Percentiles rank a stretch among this genome's conserved stretches.
These are phyloP conservation scores for Amphiprion percula DNA, from an alignment of 2,113 vertebrate species.

Conservation along the genomic window DNA sequence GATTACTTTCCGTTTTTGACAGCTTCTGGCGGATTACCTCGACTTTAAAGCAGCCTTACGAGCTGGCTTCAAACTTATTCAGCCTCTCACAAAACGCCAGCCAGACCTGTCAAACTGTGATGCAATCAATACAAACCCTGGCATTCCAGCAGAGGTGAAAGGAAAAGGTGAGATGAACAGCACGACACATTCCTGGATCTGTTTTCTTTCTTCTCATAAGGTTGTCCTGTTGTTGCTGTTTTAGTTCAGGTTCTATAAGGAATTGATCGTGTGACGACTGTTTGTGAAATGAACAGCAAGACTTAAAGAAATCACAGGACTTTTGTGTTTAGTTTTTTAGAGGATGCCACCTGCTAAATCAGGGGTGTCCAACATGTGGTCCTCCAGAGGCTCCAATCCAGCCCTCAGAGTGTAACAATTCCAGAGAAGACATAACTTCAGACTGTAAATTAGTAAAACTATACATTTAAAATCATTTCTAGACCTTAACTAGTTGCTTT, in stretches of 20 bases:
- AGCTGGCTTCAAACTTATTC: constrained; percentile 34
- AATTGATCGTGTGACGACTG: background rate
- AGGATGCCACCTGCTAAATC: no score
- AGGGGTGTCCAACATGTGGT: no score
- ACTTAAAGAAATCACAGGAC: no score
- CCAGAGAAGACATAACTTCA: no score
- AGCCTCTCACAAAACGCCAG: constrained; percentile 26
- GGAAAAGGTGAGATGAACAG: constrained; percentile 1
- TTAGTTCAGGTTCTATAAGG: background rate
- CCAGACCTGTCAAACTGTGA: constrained; percentile 43
- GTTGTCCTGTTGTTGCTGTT: background rate
- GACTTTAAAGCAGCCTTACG: constrained; percentile 41
- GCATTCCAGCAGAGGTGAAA: constrained; percentile 27
- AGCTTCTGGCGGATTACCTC: constrained; percentile 37
- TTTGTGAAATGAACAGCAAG: fast-evolving
- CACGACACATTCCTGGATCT: background rate
- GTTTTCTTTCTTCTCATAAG: background rate
- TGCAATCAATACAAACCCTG: constrained; percentile 16
- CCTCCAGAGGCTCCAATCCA: no score
- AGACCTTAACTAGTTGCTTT: no score
- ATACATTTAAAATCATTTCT: no score
- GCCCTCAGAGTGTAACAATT: no score
- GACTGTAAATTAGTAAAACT: no score
- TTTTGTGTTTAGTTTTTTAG: no score
- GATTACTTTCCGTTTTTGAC: constrained; percentile 51